These are phyloP conservation scores for Tiphia femorata DNA, from an alignment of 2,888 invertebrate species.

Conservation along the genomic window DNA sequence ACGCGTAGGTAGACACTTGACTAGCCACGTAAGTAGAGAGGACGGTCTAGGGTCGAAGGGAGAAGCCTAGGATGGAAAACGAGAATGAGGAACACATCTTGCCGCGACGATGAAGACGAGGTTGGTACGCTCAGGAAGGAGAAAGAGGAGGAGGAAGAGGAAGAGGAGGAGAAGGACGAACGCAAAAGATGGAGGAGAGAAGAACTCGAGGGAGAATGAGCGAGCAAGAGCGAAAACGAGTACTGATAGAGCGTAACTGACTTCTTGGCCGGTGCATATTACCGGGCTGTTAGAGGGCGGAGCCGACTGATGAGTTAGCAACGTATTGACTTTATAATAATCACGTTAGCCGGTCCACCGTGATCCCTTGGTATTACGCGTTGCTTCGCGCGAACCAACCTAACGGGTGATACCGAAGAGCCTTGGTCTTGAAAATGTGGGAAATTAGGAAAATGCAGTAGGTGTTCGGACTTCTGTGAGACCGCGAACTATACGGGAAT, in stretches of 20 bases:
- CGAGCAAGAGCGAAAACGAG: conserved; percentile 27
- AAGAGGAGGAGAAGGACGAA: conserved; percentile 4
- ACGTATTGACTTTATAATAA: conserved; percentile 70
- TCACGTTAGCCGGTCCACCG: conserved; percentile 65
- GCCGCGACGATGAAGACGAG: conserved; percentile 4
- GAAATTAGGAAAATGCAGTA: no score
- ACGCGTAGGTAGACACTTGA: conserved; percentile 45
- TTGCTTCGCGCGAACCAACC: conserved; percentile 52
- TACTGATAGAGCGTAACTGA: conserved; percentile 63
- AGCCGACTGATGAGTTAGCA: conserved; percentile 68
- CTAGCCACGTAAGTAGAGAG: conserved; percentile 40
- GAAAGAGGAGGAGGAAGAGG: conserved; percentile 10
- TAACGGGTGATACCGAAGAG: conserved; percentile 56
- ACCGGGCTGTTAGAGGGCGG: conserved; percentile 69
- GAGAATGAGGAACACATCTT: conserved; percentile 2
- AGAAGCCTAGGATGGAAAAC: not conserved
- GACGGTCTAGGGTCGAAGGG: not conserved
- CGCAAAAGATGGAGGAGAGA: conserved; percentile 14
- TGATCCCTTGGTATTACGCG: conserved; percentile 59
- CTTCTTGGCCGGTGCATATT: conserved; percentile 66
- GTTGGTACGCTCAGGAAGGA: conserved; percentile 13
- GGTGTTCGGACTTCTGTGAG: no score
- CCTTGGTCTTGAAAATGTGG: no score
- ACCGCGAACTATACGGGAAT: no score
- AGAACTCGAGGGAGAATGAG: no score